Conservation (phyloP, 2,888 invertebrate species). For the Ichneumoninae sp. region DNA sequence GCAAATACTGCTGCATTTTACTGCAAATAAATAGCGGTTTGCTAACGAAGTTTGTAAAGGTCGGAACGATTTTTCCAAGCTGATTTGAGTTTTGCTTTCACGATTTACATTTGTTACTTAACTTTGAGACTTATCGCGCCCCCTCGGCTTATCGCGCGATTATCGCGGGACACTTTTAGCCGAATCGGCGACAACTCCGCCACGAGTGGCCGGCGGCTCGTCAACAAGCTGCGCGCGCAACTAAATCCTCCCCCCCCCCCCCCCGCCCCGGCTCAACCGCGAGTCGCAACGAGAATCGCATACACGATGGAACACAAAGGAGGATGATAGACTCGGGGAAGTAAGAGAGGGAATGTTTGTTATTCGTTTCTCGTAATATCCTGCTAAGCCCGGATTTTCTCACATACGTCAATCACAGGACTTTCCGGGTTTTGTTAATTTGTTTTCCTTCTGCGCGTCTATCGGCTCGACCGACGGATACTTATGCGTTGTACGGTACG, state of each 20-base stretch:
- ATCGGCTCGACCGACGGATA: not conserved
- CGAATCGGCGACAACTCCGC: conserved; percentile 22
- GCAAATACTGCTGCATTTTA: not conserved
- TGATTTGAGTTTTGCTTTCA: not conserved
- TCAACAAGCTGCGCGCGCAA: conserved; percentile 63
- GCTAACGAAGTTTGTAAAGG: not conserved
- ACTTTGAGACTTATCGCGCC: not conserved
- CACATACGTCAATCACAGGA: conserved; percentile 43
- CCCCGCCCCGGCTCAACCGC: not conserved
- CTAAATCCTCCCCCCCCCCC: not conserved
- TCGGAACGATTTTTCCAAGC: not conserved
- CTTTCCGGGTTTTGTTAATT: not conserved
- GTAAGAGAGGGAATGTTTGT: conserved; percentile 9
- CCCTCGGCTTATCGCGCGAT: conserved; percentile 24
- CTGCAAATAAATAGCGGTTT: not conserved
- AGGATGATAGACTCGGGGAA: conserved; percentile 6
- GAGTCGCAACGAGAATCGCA: not conserved
- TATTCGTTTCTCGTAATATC: conserved; percentile 41
- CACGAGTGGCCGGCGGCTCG: conserved; percentile 23
- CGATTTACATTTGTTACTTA: conserved; percentile 25
- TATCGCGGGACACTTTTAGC: conserved; percentile 45
- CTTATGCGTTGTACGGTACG: not conserved
- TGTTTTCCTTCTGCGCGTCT: not conserved
- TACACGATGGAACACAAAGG: conserved; percentile 2
- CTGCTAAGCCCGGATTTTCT: conserved; percentile 33